phyloP scores from a whole-genome alignment of 1,140 invertebrate species.

The Drosophila takahashii region DNA sequence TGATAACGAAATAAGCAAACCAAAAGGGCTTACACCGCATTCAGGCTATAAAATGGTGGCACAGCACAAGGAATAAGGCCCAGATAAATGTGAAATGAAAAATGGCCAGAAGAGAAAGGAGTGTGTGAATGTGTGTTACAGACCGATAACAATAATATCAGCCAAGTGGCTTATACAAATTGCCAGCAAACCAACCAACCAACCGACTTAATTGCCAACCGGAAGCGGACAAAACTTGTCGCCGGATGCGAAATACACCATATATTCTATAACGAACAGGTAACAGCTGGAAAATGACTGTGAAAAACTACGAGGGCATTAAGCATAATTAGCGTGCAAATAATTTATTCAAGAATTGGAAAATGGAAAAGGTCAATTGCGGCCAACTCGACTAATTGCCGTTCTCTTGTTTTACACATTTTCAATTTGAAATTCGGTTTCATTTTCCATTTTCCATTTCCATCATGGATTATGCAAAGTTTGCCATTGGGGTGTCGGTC shows the following conservation, averaged over 20 bases:
- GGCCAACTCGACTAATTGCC: conserved; percentile 31
- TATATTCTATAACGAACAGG: conserved; percentile 32
- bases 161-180: conserved; percentile 56
- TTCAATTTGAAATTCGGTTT: conserved; percentile 24
- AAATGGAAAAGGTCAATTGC: conserved; percentile 36
- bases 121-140: conserved; percentile 37
- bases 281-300: conserved; percentile 15
- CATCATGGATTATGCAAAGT: conserved; percentile 23
- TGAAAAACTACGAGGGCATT: conserved; percentile 16
- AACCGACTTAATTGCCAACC: conserved; percentile 55
- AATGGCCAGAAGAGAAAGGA: conserved; percentile 35
- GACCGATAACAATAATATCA: conserved; percentile 71
- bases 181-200: conserved; percentile 7
- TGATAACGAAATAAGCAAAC: conserved; percentile 77
- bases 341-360: conserved; percentile 48
- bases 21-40: conserved; percentile 56
- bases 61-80: conserved; percentile 4
- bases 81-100: conserved; percentile 71
- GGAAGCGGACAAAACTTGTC: conserved; percentile 41
- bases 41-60: conserved; percentile 46
- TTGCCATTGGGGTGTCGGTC: background rate
- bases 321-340: conserved; percentile 41
- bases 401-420: conserved; percentile 20
- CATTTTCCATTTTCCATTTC: background rate
- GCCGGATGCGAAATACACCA: conserved; percentile 40